Percentiles rank a stretch among this genome's conserved stretches.
phyloP scores from a whole-genome alignment of 2,888 invertebrate genomes.

The Dendrolimus pini region DNA sequence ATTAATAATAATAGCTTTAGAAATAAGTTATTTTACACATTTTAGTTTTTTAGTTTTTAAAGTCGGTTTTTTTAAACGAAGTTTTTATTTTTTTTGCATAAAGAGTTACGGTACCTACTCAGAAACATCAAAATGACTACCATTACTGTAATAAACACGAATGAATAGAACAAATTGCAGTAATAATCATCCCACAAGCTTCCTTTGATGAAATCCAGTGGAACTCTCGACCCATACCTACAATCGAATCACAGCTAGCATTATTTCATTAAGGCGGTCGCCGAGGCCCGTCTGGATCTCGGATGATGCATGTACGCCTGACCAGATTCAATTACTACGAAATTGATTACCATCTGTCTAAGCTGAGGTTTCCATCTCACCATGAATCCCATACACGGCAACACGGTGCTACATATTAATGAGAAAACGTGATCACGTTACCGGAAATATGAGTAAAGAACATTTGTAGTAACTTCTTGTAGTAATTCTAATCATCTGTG shows the following conservation, averaged over 20 bases:
- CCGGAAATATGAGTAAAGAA: too few species aligned
- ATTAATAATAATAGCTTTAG: too few species aligned
- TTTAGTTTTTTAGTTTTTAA: too few species aligned
- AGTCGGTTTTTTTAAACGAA: too few species aligned
- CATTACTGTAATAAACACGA: too few species aligned
- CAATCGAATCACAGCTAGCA: slow-evolving; percentile 35
- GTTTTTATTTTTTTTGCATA: too few species aligned
- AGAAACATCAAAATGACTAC: too few species aligned
- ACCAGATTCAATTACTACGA: slow-evolving; percentile 62
- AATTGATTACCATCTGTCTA: slow-evolving; percentile 60
- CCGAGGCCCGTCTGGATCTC: slow-evolving; percentile 29
- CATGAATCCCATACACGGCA: slow-evolving; percentile 9
- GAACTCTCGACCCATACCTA: slow-evolving; percentile 6
- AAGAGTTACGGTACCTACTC: too few species aligned
- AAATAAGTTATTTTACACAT: too few species aligned
- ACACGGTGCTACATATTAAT: background rate
- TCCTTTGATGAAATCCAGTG: slow-evolving; percentile 4
- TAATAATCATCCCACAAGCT: background rate
- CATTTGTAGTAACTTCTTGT: too few species aligned
- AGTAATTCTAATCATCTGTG: too few species aligned
- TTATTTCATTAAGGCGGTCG: slow-evolving; percentile 43
- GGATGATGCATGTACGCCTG: slow-evolving; percentile 47
- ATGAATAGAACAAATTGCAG: too few species aligned
- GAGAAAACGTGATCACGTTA: background rate
- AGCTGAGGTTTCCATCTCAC: slow-evolving; percentile 39